Base-by-base conservation (phyloP, 2,797 vertebrate species). In the Macroramphosus scolopax region DNA sequence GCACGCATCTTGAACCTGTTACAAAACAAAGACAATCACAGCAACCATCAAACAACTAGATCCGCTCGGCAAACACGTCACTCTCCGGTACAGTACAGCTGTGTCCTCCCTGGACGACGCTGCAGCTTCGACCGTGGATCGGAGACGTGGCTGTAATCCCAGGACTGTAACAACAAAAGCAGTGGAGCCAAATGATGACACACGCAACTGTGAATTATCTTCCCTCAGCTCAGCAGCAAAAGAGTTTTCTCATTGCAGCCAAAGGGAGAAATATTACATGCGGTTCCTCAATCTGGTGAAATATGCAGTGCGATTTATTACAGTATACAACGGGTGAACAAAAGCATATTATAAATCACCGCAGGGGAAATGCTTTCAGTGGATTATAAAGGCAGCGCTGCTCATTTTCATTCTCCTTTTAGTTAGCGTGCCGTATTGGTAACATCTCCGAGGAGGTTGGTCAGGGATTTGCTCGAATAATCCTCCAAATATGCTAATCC, bases 291-390 rank as follows among this genome's bases (percentile, higher is more conserved):
- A 57, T 51, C 51, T 25, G 25, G 50, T 73, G 44, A 72, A 78
- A 75, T 72, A 78, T 75, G 66, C 41, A 62, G 51, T 54, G 53
- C 67, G 71, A 80, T 82, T 84, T 85, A 89, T 78, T 83, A 58
- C 56, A 68, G 35, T 56, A 55, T 53, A 58, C 49, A 53, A 51
- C 48, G 17, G 12, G 51, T 56, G 43, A 69, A 72, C 44, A 77
- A 71, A 45, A 72, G 51, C 10, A 25, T 51, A 57, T 72, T 50
- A 75, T 33, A 79, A 66, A 75, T 64, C 49, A 65, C 60, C 68
- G 51, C 18, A 34, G 52, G 49, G 62, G 56, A 47, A 50, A 49
- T 42, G 49, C 31, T 71, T 73, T 68, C 24, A 29, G 42, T 60
- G 48, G 56, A 81, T 67, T 77, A 57, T 68, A 73, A 71, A 54